Conservation (phyloP, 1,140 invertebrate species). For the Gonatopus flavifemur region DNA sequence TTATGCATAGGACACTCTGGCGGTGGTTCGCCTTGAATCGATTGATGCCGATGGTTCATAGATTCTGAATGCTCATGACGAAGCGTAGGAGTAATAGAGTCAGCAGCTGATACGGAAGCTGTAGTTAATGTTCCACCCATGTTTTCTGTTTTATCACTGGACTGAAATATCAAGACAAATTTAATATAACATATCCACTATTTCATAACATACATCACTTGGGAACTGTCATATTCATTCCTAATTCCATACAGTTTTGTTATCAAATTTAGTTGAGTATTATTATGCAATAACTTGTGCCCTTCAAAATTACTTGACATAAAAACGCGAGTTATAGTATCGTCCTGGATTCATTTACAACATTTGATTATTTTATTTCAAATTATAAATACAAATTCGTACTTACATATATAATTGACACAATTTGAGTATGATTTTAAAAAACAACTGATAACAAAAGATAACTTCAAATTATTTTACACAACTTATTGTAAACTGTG, state of each 20-base stretch:
- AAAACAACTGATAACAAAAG: not conserved
- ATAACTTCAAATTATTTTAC: not conserved
- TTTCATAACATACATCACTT: not conserved
- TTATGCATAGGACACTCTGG: constrained; percentile 78
- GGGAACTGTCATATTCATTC: too few species aligned
- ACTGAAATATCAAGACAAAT: not conserved
- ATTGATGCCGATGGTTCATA: constrained; percentile 28
- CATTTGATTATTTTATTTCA: too few species aligned
- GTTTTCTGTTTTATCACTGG: constrained; percentile 7
- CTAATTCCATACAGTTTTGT: too few species aligned
- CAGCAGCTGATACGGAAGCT: constrained; percentile 56
- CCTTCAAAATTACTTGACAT: not conserved
- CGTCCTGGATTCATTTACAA: too few species aligned
- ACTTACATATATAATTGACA: too few species aligned
- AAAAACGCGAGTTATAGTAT: too few species aligned
- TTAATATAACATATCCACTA: not conserved
- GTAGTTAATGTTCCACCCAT: constrained; percentile 69
- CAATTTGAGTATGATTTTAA: not conserved
- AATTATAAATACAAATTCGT: too few species aligned
- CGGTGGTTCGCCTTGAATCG: constrained; percentile 57
- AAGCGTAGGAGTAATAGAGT: constrained; percentile 44
- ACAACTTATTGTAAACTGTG: not conserved
- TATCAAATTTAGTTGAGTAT: not conserved
- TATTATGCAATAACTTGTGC: constrained; percentile 22
- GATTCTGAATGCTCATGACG: constrained; percentile 18